Conservation (phyloP, 1,140 invertebrate genomes). For the Camponotus pennsylvanicus region DNA sequence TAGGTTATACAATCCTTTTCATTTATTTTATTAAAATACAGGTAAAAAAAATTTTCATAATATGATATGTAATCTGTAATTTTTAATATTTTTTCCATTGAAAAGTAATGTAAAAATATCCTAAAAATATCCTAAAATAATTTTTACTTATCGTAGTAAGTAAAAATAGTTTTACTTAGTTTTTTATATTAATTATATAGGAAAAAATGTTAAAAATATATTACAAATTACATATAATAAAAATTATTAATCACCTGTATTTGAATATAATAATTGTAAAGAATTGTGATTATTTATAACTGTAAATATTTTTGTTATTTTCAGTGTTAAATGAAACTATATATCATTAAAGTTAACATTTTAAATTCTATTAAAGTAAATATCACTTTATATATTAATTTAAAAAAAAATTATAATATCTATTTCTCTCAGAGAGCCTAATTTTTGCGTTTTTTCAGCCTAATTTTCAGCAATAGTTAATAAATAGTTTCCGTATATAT, state of each 20-base stretch:
- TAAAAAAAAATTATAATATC: not conserved
- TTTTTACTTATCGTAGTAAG: too few species aligned
- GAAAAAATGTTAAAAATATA: not conserved
- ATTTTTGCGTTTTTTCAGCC: not conserved
- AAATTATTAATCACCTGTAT: not conserved
- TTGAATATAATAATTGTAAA: slow-evolving; percentile 8
- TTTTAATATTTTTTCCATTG: too few species aligned
- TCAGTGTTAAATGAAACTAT: not conserved
- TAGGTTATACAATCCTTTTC: too few species aligned
- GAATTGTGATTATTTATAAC: not conserved
- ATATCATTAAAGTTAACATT: slow-evolving; percentile 2
- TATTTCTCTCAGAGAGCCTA: slow-evolving; percentile 13
- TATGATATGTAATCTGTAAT: too few species aligned
- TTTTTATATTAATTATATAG: too few species aligned
- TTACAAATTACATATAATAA: not conserved
- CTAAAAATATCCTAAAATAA: too few species aligned
- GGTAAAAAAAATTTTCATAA: too few species aligned
- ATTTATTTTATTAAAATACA: too few species aligned
- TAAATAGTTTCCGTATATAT: not conserved
- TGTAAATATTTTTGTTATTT: not conserved
- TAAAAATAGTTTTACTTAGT: too few species aligned
- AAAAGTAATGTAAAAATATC: too few species aligned
- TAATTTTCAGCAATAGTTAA: not conserved
- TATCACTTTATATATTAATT: slow-evolving; percentile 2
- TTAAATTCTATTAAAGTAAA: not conserved